Percentiles rank a stretch among this genome's conserved stretches.
These are phyloP conservation scores for Oxystoma pomonae DNA, from an alignment of 2,888 invertebrate genomes.

Conservation along the genomic window DNA sequence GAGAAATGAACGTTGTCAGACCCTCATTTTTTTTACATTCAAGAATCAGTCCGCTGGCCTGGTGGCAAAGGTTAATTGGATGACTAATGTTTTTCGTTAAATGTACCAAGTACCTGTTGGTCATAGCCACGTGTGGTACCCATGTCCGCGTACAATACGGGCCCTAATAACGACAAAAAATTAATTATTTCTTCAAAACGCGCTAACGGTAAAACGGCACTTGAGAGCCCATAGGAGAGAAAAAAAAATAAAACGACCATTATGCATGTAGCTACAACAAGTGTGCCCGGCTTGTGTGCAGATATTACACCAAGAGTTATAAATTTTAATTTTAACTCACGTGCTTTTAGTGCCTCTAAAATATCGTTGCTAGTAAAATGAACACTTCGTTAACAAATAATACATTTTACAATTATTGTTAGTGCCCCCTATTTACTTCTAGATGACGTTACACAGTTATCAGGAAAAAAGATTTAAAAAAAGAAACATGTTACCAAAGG, in stretches of 20 bases:
- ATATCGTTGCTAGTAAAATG: slow-evolving; percentile 12
- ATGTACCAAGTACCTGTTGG: too few relatives aligned
- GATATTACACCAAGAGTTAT: neutral
- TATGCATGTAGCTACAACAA: neutral
- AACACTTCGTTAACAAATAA: slow-evolving; percentile 15
- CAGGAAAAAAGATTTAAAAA: too few relatives aligned
- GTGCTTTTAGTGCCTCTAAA: slow-evolving; percentile 15
- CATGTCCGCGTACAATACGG: neutral
- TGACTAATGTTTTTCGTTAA: neutral
- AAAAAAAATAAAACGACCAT: neutral
- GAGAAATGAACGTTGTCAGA: too few relatives aligned
- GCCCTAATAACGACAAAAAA: neutral
- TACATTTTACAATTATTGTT: neutral
- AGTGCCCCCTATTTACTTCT: too few relatives aligned
- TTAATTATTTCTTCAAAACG: neutral
- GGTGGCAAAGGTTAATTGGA: neutral
- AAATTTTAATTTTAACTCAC: neutral
- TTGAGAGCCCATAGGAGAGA: neutral
- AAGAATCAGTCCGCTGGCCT: too few relatives aligned
- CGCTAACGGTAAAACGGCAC: neutral
- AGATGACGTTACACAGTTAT: too few relatives aligned
- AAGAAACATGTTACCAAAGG: too few relatives aligned
- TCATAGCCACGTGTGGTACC: neutral
- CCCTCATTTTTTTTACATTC: too few relatives aligned
- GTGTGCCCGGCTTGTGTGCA: neutral